Conservation (phyloP, 1,140 invertebrate species). For the Bursaphelenchus mucronatus region DNA sequence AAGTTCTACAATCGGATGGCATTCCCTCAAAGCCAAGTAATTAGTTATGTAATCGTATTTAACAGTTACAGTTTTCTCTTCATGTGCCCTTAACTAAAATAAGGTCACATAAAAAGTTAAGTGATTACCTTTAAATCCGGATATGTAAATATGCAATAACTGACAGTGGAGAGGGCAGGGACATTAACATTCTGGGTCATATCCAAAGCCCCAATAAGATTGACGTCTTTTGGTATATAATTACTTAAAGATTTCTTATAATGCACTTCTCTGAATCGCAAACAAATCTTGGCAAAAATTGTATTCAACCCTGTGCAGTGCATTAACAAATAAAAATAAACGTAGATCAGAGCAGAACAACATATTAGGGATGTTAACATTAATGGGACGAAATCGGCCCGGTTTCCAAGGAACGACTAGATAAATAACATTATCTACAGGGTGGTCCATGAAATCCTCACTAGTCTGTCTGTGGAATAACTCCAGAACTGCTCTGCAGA, state of each 20-base stretch:
- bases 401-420: constrained; percentile 28
- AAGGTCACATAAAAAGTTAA: constrained; percentile 4
- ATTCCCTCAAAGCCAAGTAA: constrained; percentile 39
- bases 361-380: constrained; percentile 39
- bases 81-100: constrained; percentile 23
- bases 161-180: constrained; percentile 25
- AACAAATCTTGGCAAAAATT: constrained; percentile 11
- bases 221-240: constrained; percentile 14
- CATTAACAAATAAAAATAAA: constrained; percentile 32
- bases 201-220: constrained; percentile 34
- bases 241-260: neutral
- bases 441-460: too few species aligned
- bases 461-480: too few species aligned
- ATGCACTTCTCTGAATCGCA: constrained; percentile 1
- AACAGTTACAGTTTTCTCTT: constrained; percentile 32
- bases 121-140: constrained; percentile 24
- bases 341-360: constrained; percentile 18
- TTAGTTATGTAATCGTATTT: constrained; percentile 30
- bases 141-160: constrained; percentile 28
- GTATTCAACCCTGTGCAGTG: constrained; percentile 26
- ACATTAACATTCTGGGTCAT: constrained; percentile 25
- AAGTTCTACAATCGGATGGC: constrained; percentile 20
- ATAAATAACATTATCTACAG: constrained; percentile 18
- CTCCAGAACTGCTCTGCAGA: too few species aligned
- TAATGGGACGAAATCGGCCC: constrained; percentile 33